Percentiles rank a stretch among this genome's conserved stretches.
Conservation (phyloP, 2,113 vertebrate genomes). For the Poeciliopsis turrubarensis region DNA sequence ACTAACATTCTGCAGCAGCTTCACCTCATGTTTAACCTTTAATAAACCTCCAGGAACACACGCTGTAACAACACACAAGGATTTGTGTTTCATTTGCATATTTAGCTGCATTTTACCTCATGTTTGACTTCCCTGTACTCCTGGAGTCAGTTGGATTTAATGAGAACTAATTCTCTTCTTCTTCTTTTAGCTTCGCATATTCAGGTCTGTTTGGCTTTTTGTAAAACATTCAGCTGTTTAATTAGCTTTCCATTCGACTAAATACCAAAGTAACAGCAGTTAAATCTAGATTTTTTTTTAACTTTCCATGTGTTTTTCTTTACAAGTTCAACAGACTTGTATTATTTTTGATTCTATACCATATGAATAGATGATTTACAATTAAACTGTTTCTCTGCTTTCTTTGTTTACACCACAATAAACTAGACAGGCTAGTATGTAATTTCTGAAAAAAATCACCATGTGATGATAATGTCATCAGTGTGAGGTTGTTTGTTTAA, state of each 20-base stretch:
- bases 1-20: background rate
- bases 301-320: too few relatives aligned
- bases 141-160: background rate
- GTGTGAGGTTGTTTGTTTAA: background rate
- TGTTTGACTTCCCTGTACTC: background rate
- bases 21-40: background rate
- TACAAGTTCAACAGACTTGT: too few relatives aligned
- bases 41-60: background rate
- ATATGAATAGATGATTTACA: background rate
- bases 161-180: background rate
- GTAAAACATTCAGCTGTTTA: background rate
- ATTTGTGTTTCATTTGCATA: background rate
- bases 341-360: too few relatives aligned
- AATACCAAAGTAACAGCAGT: background rate
- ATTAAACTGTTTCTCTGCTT: background rate
- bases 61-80: background rate
- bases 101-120: background rate
- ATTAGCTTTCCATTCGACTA: background rate
- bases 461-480: background rate
- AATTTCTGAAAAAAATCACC: background rate
- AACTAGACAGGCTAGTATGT: background rate
- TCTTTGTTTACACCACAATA: background rate
- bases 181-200: background rate
- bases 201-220: background rate
- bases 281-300: too few relatives aligned